Evolutionary conservation across 2,113 vertebrate species (phyloP).

Genomic region (Passer domesticus): DNA sequence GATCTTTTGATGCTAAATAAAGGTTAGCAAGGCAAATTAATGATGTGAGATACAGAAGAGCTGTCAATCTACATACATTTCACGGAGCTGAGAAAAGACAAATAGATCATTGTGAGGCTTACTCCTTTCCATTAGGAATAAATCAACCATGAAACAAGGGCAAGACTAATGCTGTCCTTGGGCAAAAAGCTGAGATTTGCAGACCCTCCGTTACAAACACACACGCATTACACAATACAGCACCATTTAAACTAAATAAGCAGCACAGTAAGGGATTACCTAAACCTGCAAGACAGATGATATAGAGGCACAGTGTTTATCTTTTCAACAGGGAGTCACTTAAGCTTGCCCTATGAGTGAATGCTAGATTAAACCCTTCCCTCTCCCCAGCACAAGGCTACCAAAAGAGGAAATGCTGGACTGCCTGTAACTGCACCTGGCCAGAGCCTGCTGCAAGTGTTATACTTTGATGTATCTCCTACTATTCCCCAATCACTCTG

Average conservation of each 20-base stretch:
- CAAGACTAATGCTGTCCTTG: slow-evolving; percentile 26
- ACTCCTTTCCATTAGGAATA: slow-evolving; percentile 57
- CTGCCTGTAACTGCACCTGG: neutral
- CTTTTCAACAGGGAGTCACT: slow-evolving; percentile 1
- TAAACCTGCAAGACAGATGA: slow-evolving; percentile 31
- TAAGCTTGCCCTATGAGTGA: neutral
- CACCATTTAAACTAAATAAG: slow-evolving; percentile 38
- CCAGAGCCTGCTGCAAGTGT: neutral
- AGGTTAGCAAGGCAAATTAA: slow-evolving; percentile 25
- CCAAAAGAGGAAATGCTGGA: neutral
- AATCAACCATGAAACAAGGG: slow-evolving; percentile 41
- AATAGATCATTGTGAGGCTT: neutral
- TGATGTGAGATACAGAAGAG: neutral
- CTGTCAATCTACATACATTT: slow-evolving; percentile 12
- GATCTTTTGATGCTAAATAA: slow-evolving; percentile 1
- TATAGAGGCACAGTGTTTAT: neutral
- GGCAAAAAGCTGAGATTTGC: neutral
- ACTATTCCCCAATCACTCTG: neutral
- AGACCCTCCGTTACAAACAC: neutral
- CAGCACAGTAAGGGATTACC: slow-evolving; percentile 35
- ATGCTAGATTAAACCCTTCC: neutral
- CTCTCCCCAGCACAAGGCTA: neutral
- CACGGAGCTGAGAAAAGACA: neutral
- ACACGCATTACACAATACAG: neutral
- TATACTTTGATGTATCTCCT: neutral